Base-by-base conservation (phyloP, 2,888 invertebrate genomes). In the Lissonota sp. region DNA sequence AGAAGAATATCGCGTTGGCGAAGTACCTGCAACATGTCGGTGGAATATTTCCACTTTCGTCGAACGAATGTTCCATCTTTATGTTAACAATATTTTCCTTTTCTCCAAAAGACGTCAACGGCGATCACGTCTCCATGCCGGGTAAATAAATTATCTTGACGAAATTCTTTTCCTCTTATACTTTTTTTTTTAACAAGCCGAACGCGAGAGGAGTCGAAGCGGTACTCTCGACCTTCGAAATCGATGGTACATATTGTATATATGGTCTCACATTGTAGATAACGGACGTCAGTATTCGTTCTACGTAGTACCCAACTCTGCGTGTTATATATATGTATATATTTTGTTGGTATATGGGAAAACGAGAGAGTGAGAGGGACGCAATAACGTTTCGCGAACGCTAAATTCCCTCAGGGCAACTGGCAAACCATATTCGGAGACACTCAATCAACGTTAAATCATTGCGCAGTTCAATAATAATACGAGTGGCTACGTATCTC, bases 401-500 rank as follows among this genome's bases (percentile, higher is more conserved):
- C 58, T 69, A 53, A 51, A 67, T 51, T 51, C 60, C 81, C 82
- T 79, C 44, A 73, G 73, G 84, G 84, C 82, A 83, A 39, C 66
- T 70, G 57, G 63, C 75, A 49, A 64, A 74, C 84, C 84, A 86
- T 86, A 87, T 84, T 86, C 78, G 84, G 84, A 84, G 84, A 86
- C 84, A 84, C 86, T 87, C 85, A 83, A 87, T 87, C 86, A 86
- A 86, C 86, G 84, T 83, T 85, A 86, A 87, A 86, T 86, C 85
- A 86, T 84, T 85, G 73, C 75, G 58, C 75, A 67, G 75, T 79
- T 84, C 84, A 78, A 86, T 86, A 84, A 82, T 83, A 79, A 66
- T 77, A 78, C 73, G 74, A 75, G 70, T 74, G 60, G 62, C 53
- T 67, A 53, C 63, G 74, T 72, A 69, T 64, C 72, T 79, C 62